These are phyloP conservation scores for Gadopsis bispinosus DNA, from an alignment of 2,797 vertebrate genomes.

Conservation along the genomic window DNA sequence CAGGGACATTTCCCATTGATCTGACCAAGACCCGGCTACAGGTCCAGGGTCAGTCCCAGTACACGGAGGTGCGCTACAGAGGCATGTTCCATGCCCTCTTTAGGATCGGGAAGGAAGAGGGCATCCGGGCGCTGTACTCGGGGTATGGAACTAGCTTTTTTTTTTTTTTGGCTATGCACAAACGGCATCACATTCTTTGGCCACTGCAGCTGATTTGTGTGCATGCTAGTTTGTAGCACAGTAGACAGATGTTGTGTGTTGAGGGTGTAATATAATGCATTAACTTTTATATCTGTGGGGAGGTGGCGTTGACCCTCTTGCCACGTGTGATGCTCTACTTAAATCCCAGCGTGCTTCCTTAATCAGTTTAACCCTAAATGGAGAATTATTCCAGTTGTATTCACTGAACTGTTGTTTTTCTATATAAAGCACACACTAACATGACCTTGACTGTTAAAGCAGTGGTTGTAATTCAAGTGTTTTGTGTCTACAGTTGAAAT, in stretches of 20 bases:
- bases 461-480: background rate
- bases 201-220: background rate
- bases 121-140: conserved; percentile 91
- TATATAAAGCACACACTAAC: background rate
- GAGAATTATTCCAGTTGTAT: background rate
- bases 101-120: conserved; percentile 93
- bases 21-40: conserved; percentile 95
- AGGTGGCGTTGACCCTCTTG: background rate
- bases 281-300: background rate
- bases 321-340: background rate
- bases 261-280: background rate
- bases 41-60: conserved; percentile 95
- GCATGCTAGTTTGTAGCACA: too few species aligned
- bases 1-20: conserved; percentile 96
- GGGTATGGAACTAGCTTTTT: conserved; percentile 79
- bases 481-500: background rate
- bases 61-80: conserved; percentile 93
- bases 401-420: background rate
- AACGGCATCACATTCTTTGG: background rate
- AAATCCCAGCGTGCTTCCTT: background rate
- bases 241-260: background rate
- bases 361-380: background rate
- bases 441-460: background rate
- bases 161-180: background rate
- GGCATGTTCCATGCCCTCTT: conserved; percentile 97